phyloP scores from a whole-genome alignment of 1,140 invertebrate species.

The Thalassaphorura encarpata region DNA sequence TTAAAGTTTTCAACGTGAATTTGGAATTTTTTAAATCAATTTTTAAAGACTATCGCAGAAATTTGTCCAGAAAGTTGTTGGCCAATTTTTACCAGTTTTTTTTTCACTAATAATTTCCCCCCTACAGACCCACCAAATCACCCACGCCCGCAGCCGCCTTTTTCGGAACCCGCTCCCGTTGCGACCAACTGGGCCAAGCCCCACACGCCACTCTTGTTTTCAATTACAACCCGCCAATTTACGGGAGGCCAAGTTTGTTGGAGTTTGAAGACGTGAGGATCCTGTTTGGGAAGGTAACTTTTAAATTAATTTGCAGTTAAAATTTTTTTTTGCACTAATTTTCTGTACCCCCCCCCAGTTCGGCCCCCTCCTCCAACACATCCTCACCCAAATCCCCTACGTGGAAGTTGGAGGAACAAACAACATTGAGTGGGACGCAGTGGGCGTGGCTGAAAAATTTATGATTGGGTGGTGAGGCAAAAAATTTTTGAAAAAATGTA shows the following conservation, averaged over 20 bases:
- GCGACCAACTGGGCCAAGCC: no score
- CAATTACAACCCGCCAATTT: conserved; percentile 55
- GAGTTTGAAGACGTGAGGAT: conserved; percentile 60
- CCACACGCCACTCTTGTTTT: conserved; percentile 67
- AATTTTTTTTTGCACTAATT: background rate
- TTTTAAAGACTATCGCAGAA: no score
- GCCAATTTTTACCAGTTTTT: no score
- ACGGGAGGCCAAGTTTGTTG: conserved; percentile 55
- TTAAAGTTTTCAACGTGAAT: no score
- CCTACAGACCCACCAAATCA: no score
- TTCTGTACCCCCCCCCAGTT: conserved; percentile 45
- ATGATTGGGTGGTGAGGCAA: conserved; percentile 58
- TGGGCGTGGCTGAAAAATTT: conserved; percentile 65
- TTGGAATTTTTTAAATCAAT: no score
- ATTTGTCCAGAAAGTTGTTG: no score
- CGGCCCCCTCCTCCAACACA: conserved; percentile 68
- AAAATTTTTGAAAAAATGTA: background rate
- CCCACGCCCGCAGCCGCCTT: no score
- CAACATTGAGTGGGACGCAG: conserved; percentile 85
- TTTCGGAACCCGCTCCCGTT: no score
- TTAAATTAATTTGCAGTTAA: background rate
- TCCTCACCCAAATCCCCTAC: conserved; percentile 66
- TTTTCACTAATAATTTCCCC: no score
- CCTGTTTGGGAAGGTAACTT: conserved; percentile 60
- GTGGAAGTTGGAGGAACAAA: conserved; percentile 70